Percentiles rank a stretch among this genome's conserved stretches.
phyloP scores from a whole-genome alignment of 2,797 vertebrate genomes.

The Mus minutoides region DNA sequence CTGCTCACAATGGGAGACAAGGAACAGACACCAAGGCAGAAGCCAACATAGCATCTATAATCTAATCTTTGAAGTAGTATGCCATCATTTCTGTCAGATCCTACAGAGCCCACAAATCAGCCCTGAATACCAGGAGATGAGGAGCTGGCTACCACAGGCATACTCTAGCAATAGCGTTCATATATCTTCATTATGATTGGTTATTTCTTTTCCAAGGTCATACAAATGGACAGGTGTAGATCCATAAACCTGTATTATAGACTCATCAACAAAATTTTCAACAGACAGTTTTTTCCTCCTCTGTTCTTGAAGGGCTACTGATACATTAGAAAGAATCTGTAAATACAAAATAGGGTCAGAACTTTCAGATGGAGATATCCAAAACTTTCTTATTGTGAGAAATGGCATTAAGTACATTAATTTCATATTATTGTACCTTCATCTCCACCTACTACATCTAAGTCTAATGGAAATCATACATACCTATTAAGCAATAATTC shows the following conservation, averaged over 20 bases:
- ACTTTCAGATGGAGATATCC: background rate
- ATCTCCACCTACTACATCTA: background rate
- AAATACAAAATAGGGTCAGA: background rate
- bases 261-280: background rate
- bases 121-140: background rate
- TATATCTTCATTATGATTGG: background rate
- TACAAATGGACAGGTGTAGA: background rate
- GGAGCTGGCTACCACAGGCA: background rate
- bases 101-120: background rate
- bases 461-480: background rate
- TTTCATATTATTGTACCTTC: background rate
- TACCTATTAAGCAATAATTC: background rate
- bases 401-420: background rate
- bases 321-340: constrained; percentile 1
- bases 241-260: background rate
- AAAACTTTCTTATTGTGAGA: background rate
- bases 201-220: background rate
- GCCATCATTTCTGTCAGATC: background rate
- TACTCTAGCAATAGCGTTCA: background rate
- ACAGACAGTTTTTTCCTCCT: background rate
- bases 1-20: background rate
- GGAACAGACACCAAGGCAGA: background rate
- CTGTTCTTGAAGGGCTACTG: background rate
- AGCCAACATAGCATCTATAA: background rate
- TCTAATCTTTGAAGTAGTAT: background rate